A percentile compares a stretch with the other conserved stretches of the same genome.
phyloP scores from a whole-genome alignment of 2,888 invertebrate species.

The Zhuqinia jingwanae region DNA sequence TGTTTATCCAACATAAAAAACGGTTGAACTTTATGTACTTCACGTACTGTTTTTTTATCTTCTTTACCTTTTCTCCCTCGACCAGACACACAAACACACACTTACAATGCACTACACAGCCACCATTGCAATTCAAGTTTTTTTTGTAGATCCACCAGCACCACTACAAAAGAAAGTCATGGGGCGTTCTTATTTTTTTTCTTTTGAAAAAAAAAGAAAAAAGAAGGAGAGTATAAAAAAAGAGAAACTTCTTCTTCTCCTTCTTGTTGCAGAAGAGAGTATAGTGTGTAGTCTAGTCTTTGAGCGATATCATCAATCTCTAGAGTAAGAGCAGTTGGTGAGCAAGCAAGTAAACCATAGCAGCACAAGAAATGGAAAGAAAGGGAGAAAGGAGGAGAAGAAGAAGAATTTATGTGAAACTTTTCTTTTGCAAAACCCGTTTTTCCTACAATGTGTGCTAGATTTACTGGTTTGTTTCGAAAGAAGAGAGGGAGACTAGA shows the following conservation, averaged over 20 bases:
- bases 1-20: constrained; percentile 58
- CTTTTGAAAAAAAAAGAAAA: background rate
- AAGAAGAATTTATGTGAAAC: constrained; percentile 57
- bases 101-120: background rate
- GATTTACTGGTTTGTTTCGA: constrained; percentile 28
- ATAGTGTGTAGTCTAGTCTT: no score
- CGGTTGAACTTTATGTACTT: constrained; percentile 63
- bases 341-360: no score
- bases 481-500: no score
- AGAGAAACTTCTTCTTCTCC: background rate
- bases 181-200: constrained; percentile 46
- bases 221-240: constrained; percentile 3
- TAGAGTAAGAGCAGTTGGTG: background rate
- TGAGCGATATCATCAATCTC: constrained; percentile 65
- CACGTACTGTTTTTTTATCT: constrained; percentile 57
- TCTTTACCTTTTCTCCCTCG: constrained; percentile 9
- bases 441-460: constrained; percentile 43
- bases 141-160: background rate
- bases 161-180: constrained; percentile 43
- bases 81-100: constrained; percentile 18
- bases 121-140: no score
- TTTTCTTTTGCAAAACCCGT: constrained; percentile 64
- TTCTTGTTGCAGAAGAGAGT: no score
- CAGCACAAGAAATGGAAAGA: background rate
- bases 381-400: constrained; percentile 37